Conservation (phyloP, 2,113 vertebrate genomes). For the Corythornis cristatus region DNA sequence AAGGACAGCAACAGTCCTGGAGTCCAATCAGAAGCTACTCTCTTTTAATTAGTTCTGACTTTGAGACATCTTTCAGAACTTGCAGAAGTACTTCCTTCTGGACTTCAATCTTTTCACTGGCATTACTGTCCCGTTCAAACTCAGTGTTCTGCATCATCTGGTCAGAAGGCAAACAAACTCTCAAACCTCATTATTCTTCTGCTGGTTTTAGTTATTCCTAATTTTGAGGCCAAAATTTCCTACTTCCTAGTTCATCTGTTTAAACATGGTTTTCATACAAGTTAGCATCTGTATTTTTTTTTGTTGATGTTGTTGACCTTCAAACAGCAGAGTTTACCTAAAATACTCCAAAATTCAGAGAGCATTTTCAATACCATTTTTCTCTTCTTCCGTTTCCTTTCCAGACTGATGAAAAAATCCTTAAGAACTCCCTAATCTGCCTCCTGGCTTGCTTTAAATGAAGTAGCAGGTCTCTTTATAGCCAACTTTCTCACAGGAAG, state of each 20-base stretch:
- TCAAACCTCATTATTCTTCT: background rate
- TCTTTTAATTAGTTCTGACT: background rate
- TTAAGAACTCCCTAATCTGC: background rate
- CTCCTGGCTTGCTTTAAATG: slow-evolving; percentile 27
- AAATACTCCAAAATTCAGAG: background rate
- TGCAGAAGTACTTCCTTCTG: background rate
- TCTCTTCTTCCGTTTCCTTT: background rate
- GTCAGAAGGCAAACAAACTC: background rate
- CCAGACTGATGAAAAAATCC: background rate
- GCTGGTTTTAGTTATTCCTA: background rate
- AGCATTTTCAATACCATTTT: background rate
- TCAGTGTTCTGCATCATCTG: background rate
- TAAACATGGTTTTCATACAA: background rate
- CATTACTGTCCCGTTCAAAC: background rate
- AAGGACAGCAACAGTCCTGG: background rate
- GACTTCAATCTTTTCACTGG: background rate
- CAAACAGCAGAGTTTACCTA: background rate
- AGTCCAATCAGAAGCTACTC: background rate
- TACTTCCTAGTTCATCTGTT: background rate
- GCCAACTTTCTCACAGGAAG: slow-evolving; percentile 1
- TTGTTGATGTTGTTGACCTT: background rate
- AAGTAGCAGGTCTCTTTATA: background rate
- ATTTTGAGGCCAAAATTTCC: background rate
- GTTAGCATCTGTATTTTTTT: background rate
- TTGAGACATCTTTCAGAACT: background rate